A percentile compares a stretch with the other conserved stretches of the same genome.
Evolutionary conservation across 2,797 vertebrate species (phyloP).

Genomic region (Malurus splendens): DNA sequence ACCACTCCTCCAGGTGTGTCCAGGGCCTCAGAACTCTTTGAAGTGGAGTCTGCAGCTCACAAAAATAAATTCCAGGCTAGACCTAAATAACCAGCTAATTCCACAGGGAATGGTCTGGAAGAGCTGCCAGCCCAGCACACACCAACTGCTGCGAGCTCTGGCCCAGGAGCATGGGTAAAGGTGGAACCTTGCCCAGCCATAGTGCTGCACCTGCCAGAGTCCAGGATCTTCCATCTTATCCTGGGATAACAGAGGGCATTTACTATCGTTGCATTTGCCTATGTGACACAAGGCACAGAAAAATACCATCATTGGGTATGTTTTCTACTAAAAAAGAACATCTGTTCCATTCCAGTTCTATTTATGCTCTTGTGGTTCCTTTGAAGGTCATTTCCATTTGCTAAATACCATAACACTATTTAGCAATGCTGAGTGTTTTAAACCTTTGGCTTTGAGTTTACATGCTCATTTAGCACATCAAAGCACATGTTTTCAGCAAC

Average conservation of each 20-base stretch:
- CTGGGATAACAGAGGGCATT: neutral
- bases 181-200: neutral
- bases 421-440: neutral
- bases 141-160: neutral
- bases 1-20: neutral
- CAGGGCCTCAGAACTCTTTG: neutral
- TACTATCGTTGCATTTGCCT: neutral
- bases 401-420: neutral
- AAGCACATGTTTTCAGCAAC: neutral
- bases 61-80: neutral
- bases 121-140: neutral
- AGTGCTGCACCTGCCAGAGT: no score
- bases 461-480: neutral
- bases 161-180: rapidly evolving
- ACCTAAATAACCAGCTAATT: neutral
- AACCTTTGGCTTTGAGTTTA: neutral
- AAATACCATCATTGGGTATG: neutral
- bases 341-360: neutral
- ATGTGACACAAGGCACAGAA: neutral
- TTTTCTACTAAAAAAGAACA: neutral
- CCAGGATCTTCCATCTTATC: neutral
- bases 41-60: neutral
- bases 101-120: neutral
- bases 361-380: neutral
- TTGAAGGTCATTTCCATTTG: neutral